phyloP scores from a whole-genome alignment of 2,113 vertebrate genomes.

The Pampusana beccarii region DNA sequence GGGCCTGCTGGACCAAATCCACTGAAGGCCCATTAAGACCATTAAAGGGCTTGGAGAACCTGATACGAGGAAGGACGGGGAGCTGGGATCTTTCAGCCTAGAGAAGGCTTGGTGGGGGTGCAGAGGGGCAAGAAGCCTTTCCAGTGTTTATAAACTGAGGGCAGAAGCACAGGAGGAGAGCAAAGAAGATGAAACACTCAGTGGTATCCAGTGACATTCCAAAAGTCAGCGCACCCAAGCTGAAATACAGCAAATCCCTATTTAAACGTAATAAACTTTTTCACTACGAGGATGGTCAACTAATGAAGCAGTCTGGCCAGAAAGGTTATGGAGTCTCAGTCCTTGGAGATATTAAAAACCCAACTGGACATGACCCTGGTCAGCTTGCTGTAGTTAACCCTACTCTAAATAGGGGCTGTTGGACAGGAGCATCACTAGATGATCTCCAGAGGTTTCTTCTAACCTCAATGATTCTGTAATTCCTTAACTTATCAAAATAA shows the following conservation, averaged over 20 bases:
- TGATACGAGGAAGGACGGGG: background rate
- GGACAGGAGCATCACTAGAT: background rate
- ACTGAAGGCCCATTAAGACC: background rate
- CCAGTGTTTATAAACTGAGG: background rate
- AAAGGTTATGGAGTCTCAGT: background rate
- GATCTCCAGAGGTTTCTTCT: background rate
- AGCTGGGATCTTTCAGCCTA: background rate
- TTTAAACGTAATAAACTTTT: fast-evolving
- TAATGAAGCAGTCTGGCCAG: background rate
- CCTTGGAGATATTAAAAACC: too few species aligned
- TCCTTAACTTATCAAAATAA: background rate
- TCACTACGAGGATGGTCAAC: fast-evolving
- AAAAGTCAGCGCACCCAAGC: background rate
- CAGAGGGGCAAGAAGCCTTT: background rate
- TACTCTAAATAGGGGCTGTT: background rate
- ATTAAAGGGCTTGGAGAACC: background rate
- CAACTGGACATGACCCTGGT: background rate
- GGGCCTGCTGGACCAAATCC: background rate
- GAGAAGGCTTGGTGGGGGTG: background rate
- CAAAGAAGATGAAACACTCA: background rate
- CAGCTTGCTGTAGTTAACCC: background rate
- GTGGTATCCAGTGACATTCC: background rate
- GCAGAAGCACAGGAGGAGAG: background rate
- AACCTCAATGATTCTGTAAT: background rate
- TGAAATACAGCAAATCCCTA: background rate